These are phyloP conservation scores for Cirrhinus mrigala DNA, from an alignment of 2,797 vertebrate genomes.

Conservation along the genomic window DNA sequence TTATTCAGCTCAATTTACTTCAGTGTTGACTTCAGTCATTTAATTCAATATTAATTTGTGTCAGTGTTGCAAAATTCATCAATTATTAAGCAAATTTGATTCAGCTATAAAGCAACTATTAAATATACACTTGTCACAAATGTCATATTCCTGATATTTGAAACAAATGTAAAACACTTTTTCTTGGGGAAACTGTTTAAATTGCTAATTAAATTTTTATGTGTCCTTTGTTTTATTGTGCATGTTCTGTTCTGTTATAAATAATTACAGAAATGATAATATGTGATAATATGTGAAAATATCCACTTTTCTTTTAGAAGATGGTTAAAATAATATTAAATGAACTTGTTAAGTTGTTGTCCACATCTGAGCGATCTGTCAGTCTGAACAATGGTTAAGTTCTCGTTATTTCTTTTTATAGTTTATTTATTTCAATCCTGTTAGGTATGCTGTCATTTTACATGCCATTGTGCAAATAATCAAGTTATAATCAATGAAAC, in stretches of 20 bases:
- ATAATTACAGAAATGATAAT: not conserved
- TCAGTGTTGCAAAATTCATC: not conserved
- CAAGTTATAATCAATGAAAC: not conserved
- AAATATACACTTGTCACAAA: not conserved
- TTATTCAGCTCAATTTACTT: not conserved
- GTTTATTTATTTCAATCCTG: not conserved
- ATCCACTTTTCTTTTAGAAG: not conserved
- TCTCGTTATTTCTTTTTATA: not conserved
- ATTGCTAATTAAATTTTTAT: not conserved
- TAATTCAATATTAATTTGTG: not conserved
- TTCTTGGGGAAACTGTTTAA: not conserved
- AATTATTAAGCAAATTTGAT: not conserved
- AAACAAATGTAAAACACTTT: not conserved
- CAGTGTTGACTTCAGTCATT: not conserved
- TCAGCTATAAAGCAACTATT: not conserved
- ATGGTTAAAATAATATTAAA: not conserved
- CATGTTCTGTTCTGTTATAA: not conserved
- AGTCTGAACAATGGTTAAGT: not conserved
- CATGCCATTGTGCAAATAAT: not conserved
- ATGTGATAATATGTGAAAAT: not conserved
- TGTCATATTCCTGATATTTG: not conserved
- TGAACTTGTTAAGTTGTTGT: not conserved
- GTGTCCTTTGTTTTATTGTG: not conserved
- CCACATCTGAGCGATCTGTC: not conserved
- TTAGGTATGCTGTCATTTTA: not conserved